phyloP scores from a whole-genome alignment of 1,140 invertebrate species.

The Drosophila nebulosa region DNA sequence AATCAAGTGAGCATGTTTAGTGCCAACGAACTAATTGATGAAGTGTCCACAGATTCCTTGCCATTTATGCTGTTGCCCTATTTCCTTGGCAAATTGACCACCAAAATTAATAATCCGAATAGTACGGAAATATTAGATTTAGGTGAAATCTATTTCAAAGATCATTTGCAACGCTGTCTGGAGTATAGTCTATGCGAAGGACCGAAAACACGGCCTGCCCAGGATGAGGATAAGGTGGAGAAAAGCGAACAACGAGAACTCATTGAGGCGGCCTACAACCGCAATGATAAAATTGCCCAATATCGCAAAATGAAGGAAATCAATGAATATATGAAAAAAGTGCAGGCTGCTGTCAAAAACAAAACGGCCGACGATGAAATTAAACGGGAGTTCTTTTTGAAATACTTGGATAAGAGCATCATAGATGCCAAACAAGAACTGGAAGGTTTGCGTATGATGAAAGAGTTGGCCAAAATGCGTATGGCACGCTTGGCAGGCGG shows the following conservation, averaged over 20 bases:
- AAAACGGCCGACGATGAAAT: slow-evolving; percentile 89
- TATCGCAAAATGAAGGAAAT: slow-evolving; percentile 91
- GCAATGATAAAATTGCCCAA: slow-evolving; percentile 89
- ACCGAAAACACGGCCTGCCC: slow-evolving; percentile 20
- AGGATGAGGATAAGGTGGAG: slow-evolving; percentile 17
- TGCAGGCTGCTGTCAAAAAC: slow-evolving; percentile 85
- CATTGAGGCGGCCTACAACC: slow-evolving; percentile 81
- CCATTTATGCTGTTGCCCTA: slow-evolving; percentile 92
- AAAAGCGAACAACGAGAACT: slow-evolving; percentile 73
- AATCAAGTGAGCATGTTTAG: slow-evolving; percentile 92
- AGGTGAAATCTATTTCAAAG: slow-evolving; percentile 91
- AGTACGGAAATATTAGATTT: slow-evolving; percentile 87
- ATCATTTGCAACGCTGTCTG: slow-evolving; percentile 90
- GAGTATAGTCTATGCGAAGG: slow-evolving; percentile 88
- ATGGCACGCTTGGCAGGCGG: slow-evolving; percentile 29
- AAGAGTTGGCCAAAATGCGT: slow-evolving; percentile 87
- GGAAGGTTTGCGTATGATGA: slow-evolving; percentile 87
- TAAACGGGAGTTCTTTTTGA: slow-evolving; percentile 91
- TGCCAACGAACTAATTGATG: slow-evolving; percentile 92
- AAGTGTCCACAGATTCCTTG: slow-evolving; percentile 91
- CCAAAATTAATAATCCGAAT: slow-evolving; percentile 84
- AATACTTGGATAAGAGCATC: slow-evolving; percentile 89
- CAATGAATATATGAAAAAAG: slow-evolving; percentile 85
- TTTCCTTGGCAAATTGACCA: slow-evolving; percentile 88
- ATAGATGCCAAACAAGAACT: slow-evolving; percentile 90